Evolutionary conservation across 2,113 vertebrate genomes (phyloP), one percentile per base, ranked within the genome.

Genomic region (Nanorana parkeri): DNA sequence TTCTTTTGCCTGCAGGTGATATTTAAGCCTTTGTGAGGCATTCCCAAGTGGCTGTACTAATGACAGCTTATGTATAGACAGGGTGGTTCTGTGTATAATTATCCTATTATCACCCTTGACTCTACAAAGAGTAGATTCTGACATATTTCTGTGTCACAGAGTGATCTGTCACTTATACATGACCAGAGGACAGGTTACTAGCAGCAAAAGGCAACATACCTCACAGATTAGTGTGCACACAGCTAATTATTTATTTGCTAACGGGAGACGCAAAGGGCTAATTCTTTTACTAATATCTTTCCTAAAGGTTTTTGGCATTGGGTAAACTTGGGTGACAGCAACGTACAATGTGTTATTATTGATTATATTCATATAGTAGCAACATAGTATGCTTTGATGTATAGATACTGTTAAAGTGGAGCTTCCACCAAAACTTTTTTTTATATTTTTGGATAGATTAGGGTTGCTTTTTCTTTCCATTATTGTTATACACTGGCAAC

Each of bases 141-240:
- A 41, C 15, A 2, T 55, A 17, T 6, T 28, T 1, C 13, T 78
- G 52, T 58, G 15, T 58, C 52, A 55, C 19, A 17, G 2, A 11
- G 5, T 23, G 19, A 23, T 21, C 21, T 60, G 29, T 17, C 52
- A 32, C 28, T 78, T 29, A 68, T 28, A 60, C 52, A n/a, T 56
- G 17, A 20, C 65, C 29, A 8, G 21, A 61, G 63, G 64, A 67
- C 15, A 66, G 17, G 47, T 65, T 54, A 16, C 10, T 15, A 47
- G 11, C 13, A 47, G 67, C 17, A 32, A 10, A 68, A 55, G 26
- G 26, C n/a, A n/a, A 54, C 64, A 68, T 78, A 24, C 64, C 26
- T 68, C 28, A n/a, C 24, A 36, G 32, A 58, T 79, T 79, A 78
- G 24, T 67, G 51, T 67, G 56, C 51, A 67, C 19, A 60, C 10